Base-by-base conservation (phyloP, 2,888 invertebrate genomes). In the Phaonia tiefii region DNA sequence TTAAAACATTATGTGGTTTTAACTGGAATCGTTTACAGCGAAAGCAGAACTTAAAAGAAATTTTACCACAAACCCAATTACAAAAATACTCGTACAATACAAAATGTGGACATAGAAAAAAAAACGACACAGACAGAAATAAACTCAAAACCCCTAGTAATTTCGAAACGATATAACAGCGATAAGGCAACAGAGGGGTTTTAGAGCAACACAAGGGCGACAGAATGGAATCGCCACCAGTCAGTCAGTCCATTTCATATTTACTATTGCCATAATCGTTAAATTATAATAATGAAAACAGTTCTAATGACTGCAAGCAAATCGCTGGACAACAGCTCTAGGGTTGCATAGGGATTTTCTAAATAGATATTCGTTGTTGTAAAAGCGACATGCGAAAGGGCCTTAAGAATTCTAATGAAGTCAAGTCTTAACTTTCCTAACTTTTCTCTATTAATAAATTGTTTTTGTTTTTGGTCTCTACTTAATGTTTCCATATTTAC, bases 1-100 rank as follows among this genome's bases (percentile, higher is more conserved):
- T 37, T 17, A 60, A 39, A 5, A 39, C 15, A 15, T 2, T 31
- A 39, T 77, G 80, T 70, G 80, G 80, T 80, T 80, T 80, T 70
- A 51, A 44, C 31, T 74, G 44, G 69, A 74, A 66, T 70, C 37
- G 20, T n/a, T 76, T 80, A 70, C 69, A 80, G 26, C 4, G 31
- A n/a, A 39, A 37, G 1, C 60, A 15, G 25, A 13, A 13, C 54
- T 8, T 17, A 54, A 11, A 7, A 25, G 37, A 60, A 39, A 46
- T 70, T n/a, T n/a, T 13, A 76, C 80, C 80, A 71, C 82, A 79
- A 74, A 80, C 22, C 54, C 67, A 66, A 77, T 82, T 79, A 66
- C 54, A 74, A 79, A 79, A 79, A 71, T 82, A 79, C n/a, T 58
- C 76, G 71, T 54, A n/a, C n/a, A n/a, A n/a, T n/a, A n/a, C n/a